phyloP scores from a whole-genome alignment of 2,113 vertebrate genomes.

The Neolamprologus variostigma region DNA sequence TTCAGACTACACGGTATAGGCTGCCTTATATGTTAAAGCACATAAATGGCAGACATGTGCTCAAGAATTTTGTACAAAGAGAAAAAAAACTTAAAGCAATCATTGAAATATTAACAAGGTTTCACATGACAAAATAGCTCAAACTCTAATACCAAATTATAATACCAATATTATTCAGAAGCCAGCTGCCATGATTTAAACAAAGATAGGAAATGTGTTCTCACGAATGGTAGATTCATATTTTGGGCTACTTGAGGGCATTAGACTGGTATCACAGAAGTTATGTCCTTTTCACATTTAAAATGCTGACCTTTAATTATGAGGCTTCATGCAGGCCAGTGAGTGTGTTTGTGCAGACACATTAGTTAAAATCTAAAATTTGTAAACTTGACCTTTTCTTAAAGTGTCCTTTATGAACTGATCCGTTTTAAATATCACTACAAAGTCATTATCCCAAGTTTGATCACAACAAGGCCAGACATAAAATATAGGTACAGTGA shows the following conservation, averaged over 20 bases:
- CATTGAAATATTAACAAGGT: neutral
- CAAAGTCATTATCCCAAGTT: neutral
- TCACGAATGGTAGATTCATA: neutral
- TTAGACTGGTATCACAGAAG: neutral
- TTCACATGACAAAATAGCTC: neutral
- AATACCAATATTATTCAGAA: neutral
- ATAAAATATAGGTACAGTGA: neutral
- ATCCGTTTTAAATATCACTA: too few species aligned
- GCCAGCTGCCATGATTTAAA: neutral
- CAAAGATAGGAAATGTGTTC: neutral
- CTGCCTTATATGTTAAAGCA: neutral
- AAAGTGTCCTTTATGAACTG: neutral
- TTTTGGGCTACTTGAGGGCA: neutral
- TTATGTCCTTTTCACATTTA: conserved; percentile 3
- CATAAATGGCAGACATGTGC: neutral
- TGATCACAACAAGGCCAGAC: neutral
- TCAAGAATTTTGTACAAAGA: neutral
- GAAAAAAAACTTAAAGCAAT: neutral
- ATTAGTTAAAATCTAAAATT: neutral
- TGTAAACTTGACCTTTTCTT: neutral
- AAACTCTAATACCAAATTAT: neutral
- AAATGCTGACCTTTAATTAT: conserved; percentile 32
- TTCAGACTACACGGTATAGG: neutral
- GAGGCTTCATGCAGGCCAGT: neutral
- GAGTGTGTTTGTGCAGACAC: neutral